Conservation (phyloP, 2,113 vertebrate species). For the Trematocara stigmaticum region DNA sequence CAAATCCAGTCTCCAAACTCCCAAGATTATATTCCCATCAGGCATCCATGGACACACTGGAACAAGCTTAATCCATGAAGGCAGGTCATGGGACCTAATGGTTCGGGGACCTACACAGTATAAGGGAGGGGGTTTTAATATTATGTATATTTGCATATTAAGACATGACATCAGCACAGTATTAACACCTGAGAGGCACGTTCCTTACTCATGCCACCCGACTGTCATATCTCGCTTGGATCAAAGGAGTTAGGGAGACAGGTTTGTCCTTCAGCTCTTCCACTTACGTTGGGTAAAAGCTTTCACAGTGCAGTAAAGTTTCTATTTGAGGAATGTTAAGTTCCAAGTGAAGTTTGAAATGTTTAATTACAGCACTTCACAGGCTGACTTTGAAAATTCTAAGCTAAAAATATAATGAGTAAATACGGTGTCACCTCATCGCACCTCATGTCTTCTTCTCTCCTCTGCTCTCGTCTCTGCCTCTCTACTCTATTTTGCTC, state of each 20-base stretch:
- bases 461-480: background rate
- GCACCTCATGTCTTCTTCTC: background rate
- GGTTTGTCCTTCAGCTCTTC: background rate
- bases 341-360: constrained; percentile 21
- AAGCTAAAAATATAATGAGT: constrained; percentile 26
- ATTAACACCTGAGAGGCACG: background rate
- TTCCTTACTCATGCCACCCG: background rate
- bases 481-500: background rate
- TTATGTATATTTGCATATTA: background rate
- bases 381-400: background rate
- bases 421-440: background rate
- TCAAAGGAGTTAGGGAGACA: constrained; percentile 15
- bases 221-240: constrained; percentile 7
- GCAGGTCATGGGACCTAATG: background rate
- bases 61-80: background rate
- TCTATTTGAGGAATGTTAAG: constrained; percentile 19
- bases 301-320: constrained; percentile 9
- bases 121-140: background rate
- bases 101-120: background rate
- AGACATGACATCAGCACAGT: background rate
- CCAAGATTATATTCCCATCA: background rate
- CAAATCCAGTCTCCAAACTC: background rate
- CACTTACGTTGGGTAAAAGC: background rate
- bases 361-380: constrained; percentile 9
- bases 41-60: background rate